Percentiles rank a stretch among this genome's conserved stretches.
Evolutionary conservation across 2,797 vertebrate species (phyloP).

Genomic region (Acrossocheilus fasciatus): DNA sequence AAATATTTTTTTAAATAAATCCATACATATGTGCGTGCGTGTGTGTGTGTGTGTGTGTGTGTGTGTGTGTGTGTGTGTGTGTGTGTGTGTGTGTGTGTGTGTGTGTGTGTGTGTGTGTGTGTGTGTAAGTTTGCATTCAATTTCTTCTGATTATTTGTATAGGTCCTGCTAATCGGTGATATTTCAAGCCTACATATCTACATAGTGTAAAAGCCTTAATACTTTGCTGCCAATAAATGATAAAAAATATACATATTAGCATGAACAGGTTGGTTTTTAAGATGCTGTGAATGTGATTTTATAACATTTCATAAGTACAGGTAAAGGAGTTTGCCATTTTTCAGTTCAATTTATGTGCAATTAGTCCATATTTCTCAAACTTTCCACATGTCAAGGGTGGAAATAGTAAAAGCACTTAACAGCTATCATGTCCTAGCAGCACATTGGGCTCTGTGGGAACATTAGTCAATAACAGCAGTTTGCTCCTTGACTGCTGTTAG

Average conservation of each 20-base stretch:
- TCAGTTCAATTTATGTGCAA: not conserved
- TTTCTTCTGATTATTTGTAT: not conserved
- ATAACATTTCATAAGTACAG: not conserved
- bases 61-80: not conserved
- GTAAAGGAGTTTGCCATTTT: not conserved
- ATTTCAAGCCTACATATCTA: not conserved
- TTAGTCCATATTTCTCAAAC: conserved; percentile 6
- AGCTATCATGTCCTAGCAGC: not conserved
- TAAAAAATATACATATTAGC: not conserved
- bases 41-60: no score
- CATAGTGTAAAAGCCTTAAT: not conserved
- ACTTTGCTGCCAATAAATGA: not conserved
- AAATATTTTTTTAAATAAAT: no score
- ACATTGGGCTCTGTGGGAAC: not conserved
- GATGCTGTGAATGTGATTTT: not conserved
- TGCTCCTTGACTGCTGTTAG: not conserved
- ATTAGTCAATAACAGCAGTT: not conserved
- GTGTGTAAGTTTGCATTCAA: no score
- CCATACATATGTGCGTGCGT: no score
- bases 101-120: no score
- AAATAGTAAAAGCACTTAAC: not conserved
- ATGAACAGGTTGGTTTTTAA: not conserved
- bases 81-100: no score
- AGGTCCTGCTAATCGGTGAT: not conserved
- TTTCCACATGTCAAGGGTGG: not conserved